Percentiles rank a stretch among this genome's conserved stretches.
phyloP scores from a whole-genome alignment of 2,113 vertebrate genomes.

The Nicator chloris region DNA sequence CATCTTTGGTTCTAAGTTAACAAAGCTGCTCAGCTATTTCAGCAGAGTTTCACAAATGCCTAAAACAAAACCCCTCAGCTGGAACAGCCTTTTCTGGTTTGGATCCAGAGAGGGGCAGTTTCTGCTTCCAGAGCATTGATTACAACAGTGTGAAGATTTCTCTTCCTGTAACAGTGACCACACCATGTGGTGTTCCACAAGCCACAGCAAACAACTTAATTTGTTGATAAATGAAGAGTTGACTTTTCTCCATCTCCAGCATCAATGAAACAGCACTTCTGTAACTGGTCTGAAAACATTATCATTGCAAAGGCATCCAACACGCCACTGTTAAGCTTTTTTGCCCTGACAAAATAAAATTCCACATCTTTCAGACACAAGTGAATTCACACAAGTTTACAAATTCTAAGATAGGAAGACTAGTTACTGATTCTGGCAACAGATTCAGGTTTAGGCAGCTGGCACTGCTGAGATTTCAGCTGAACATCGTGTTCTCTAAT shows the following conservation, averaged over 20 bases:
- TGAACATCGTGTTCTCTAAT: background rate
- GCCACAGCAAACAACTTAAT: background rate
- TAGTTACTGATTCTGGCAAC: background rate
- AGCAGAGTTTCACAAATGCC: background rate
- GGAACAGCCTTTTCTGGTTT: background rate
- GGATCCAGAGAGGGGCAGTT: background rate
- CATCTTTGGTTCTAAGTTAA: background rate
- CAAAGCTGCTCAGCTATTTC: background rate
- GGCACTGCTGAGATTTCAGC: background rate
- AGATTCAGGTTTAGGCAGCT: background rate
- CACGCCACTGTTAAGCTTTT: background rate
- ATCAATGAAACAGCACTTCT: background rate
- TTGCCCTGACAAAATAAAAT: background rate
- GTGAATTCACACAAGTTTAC: background rate
- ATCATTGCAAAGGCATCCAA: background rate
- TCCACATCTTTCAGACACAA: background rate
- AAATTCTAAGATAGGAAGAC: background rate
- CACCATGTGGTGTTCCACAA: background rate
- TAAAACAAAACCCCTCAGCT: background rate
- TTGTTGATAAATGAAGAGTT: background rate
- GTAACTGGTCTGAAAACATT: background rate
- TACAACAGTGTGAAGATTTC: accelerated
- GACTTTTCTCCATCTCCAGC: background rate
- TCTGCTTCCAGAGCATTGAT: background rate
- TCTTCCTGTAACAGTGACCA: background rate